Evolutionary conservation across 2,888 invertebrate genomes (phyloP), one percentile per base, ranked within the genome.

Genomic region (Girardia tigrina): DNA sequence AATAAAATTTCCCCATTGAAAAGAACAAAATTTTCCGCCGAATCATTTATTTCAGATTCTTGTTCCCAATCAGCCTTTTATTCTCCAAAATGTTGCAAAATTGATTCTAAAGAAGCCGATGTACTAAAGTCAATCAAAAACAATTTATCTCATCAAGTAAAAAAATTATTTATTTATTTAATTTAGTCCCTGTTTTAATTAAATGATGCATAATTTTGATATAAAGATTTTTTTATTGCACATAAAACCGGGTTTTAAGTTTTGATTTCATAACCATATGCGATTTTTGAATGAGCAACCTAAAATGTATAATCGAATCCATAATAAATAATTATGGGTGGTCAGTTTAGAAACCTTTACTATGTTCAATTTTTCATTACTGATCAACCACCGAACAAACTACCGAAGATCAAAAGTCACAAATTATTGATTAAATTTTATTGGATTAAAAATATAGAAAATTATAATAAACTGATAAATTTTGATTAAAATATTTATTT

Each of bases 381-480:
- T 56, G 23, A 56, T 56, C 23, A 56, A 56, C 56, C n/a, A 56
- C 56, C 56, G n/a, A n/a, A 20, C 6, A 20, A 56, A 56, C 56
- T 23, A 56, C n/a, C 23, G 56, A 56, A 56, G 56, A 56, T 56
- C 56, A 56, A 56, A 56, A 56, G 56, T 56, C 56, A n/a, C n/a
- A 2, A 6, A 4, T 16, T 56, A 56, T 4, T 56, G 56, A 56
- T 56, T 20, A 56, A 23, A 56, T 56, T 56, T 56, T 8, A 56
- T 56, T 56, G 56, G 56, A 16, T 56, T 20, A 56, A 56, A 56
- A n/a, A n/a, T 56, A 16, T n/a, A 56, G 56, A 56, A 56, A 6
- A 56, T 56, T 12, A n/a, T n/a, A n/a, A n/a, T n/a, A n/a, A n/a
- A n/a, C n/a, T n/a, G n/a, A n/a, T n/a, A n/a, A n/a, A n/a, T n/a